Evolutionary conservation across 2,113 vertebrate genomes (phyloP).

Genomic region (Anser brachyrhynchus): DNA sequence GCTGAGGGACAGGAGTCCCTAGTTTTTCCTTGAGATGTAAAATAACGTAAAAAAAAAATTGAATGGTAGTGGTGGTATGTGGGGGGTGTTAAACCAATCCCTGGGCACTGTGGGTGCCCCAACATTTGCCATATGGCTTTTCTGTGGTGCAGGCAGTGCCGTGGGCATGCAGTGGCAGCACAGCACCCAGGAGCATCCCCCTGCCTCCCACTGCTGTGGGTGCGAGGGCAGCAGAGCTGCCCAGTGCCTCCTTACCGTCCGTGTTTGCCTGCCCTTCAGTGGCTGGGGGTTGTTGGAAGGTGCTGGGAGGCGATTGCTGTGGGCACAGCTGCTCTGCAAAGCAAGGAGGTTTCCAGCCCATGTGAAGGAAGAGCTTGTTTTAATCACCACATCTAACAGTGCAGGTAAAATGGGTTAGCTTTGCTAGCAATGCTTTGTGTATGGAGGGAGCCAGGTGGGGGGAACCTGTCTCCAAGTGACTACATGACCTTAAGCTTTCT

Average conservation of each 20-base stretch:
- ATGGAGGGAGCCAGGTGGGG: background rate
- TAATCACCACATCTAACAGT: background rate
- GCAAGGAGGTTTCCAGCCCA: background rate
- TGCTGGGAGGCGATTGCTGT: background rate
- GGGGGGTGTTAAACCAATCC: background rate
- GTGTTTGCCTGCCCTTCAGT: background rate
- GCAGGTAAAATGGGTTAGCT: background rate
- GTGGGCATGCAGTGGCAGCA: background rate
- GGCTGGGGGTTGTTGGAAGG: too few relatives aligned
- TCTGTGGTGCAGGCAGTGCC: fast-evolving
- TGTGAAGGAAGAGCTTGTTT: background rate
- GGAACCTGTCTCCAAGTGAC: background rate
- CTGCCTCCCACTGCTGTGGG: background rate
- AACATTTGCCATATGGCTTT: fast-evolving
- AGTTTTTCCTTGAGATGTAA: background rate
- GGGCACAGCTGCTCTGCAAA: background rate
- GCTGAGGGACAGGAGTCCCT: background rate
- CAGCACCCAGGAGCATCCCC: background rate
- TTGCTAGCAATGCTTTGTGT: background rate
- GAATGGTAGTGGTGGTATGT: background rate
- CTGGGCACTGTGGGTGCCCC: background rate
- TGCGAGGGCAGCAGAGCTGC: background rate
- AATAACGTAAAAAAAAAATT: background rate
- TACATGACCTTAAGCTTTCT: background rate
- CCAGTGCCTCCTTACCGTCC: background rate